These are phyloP conservation scores for Lithophane leautieri DNA, from an alignment of 2,888 invertebrate species.

Conservation along the genomic window DNA sequence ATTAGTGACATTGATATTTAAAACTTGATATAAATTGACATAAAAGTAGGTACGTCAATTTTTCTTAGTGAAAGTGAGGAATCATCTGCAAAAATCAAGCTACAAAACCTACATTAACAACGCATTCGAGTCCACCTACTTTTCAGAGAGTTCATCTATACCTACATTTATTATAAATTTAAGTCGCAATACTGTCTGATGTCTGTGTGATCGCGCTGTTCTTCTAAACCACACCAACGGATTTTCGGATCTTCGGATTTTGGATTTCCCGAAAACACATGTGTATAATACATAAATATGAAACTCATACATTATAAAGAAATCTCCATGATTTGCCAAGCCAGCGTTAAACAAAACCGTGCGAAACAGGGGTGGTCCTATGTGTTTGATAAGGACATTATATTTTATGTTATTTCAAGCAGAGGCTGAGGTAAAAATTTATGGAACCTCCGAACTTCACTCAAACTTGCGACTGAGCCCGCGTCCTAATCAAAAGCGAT, in stretches of 20 bases:
- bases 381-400: too few relatives aligned
- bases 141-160: background rate
- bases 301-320: too few relatives aligned
- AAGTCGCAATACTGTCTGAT: too few relatives aligned
- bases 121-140: background rate
- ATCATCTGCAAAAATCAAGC: background rate
- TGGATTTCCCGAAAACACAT: too few relatives aligned
- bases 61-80: background rate
- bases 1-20: background rate
- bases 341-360: too few relatives aligned
- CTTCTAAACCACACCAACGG: too few relatives aligned
- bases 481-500: too few relatives aligned
- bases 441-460: background rate
- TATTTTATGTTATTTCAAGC: background rate
- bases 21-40: background rate
- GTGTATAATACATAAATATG: too few relatives aligned
- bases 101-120: background rate
- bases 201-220: too few relatives aligned
- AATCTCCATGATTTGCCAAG: too few relatives aligned
- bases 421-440: background rate
- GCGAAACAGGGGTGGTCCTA: too few relatives aligned
- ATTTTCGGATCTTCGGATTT: too few relatives aligned
- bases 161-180: background rate
- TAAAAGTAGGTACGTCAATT: background rate
- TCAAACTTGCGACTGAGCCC: background rate